Evolutionary conservation across 2,888 invertebrate genomes (phyloP), one percentile per base, ranked within the genome.

Genomic region (Theretra japonica): DNA sequence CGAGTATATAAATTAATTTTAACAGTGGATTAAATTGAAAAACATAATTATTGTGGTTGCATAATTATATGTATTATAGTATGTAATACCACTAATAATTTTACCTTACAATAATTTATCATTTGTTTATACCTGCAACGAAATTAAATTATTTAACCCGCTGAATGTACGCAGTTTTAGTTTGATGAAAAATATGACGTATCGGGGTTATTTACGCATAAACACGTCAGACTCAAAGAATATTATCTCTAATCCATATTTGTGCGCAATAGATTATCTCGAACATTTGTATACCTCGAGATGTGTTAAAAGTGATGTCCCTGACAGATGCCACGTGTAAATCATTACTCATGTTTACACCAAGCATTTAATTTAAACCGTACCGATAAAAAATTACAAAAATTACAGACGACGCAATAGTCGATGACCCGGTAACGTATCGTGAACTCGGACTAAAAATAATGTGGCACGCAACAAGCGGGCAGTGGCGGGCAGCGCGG

Each of bases 391-490:
- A 50, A 70, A 60, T 53, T 48, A 23, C 65, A 70, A 59, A 50
- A 70, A 60, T 53, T 48, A 23, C 65, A 57, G 57, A 70, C 73
- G 74, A 75, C 77, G 79, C 77, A 80, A 73, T 80, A 76, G 70
- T 68, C 72, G 79, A 77, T 80, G 80, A 82, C 81, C 80, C 76
- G 70, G 62, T 75, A 73, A 76, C 78, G 77, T 70, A 56, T 69
- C 70, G 68, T 76, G 79, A 80, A 78, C 78, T 74, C 68, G 58
- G 68, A 72, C 76, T 76, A 75, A 78, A 78, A 77, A 76, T 79
- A 79, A 68, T 50, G 57, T 62, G 57, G 30, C 60, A 70, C 70
- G 60, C 62, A 70, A 70, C 70, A 48, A 70, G 60, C 48, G 33
- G 60, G 28, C 50, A 21, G 41, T 2, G 65, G 48, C 41, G 48